Conservation (phyloP, 2,888 invertebrate species). For the Ormyrus pomaceus region DNA sequence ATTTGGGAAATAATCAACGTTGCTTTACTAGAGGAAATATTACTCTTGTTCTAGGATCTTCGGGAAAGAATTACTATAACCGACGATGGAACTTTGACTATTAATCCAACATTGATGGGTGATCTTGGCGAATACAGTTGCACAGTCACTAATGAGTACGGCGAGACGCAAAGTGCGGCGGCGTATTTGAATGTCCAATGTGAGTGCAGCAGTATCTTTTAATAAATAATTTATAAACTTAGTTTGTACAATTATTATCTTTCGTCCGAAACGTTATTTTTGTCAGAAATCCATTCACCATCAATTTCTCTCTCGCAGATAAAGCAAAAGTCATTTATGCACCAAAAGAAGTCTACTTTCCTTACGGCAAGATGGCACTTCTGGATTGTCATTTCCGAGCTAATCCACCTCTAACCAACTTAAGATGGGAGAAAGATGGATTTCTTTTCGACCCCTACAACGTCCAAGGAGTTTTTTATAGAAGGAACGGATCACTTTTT, state of each 20-base stretch:
- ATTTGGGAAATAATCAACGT: background rate
- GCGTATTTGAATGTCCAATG: constrained; percentile 96
- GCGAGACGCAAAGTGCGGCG: constrained; percentile 86
- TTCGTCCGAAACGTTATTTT: background rate
- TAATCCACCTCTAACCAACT: constrained; percentile 91
- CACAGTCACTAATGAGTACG: constrained; percentile 85
- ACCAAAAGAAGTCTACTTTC: constrained; percentile 89
- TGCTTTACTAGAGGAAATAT: background rate
- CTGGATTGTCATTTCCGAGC: constrained; percentile 94
- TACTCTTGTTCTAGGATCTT: constrained; percentile 78
- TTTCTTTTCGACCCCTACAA: constrained; percentile 93
- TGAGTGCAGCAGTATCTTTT: constrained; percentile 76
- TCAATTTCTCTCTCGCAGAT: constrained; percentile 78
- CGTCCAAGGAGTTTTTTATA: constrained; percentile 89
- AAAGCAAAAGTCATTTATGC: constrained; percentile 94
- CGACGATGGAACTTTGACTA: constrained; percentile 88
- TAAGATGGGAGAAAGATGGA: constrained; percentile 96
- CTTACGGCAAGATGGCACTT: constrained; percentile 88
- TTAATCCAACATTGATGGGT: constrained; percentile 86
- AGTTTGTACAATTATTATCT: constrained; percentile 27
- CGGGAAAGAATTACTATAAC: constrained; percentile 80
- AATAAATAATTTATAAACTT: constrained; percentile 10
- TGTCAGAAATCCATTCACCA: too few relatives aligned
- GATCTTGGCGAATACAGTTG: constrained; percentile 94
- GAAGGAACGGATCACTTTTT: constrained; percentile 89